Conservation (phyloP, 2,113 vertebrate species). For the Sapajus apella region DNA sequence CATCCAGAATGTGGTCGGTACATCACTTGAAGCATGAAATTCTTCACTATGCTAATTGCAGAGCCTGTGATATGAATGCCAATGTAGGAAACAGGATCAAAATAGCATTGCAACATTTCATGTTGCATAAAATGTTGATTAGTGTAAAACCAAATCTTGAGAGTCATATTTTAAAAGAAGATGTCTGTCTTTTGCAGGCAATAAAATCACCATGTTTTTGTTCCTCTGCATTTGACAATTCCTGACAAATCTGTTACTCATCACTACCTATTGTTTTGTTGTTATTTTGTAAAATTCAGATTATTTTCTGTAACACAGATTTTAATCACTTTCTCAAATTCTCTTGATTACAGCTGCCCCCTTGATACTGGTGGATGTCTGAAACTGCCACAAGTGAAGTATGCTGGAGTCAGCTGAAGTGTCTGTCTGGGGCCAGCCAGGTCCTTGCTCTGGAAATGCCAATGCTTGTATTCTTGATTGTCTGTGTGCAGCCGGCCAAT, state of each 20-base stretch:
- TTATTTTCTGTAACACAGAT: neutral
- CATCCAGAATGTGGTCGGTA: neutral
- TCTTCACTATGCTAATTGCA: conserved; percentile 36
- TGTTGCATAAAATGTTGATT: neutral
- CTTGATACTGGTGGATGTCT: neutral
- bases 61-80: neutral
- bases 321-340: neutral
- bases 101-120: neutral
- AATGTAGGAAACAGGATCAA: neutral
- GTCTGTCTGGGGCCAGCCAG: neutral
- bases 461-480: neutral
- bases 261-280: neutral
- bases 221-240: neutral
- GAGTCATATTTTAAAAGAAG: neutral
- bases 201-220: neutral
- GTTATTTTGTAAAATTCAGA: neutral
- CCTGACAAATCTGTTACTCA: neutral
- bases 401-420: neutral
- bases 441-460: neutral
- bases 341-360: neutral
- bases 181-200: neutral
- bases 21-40: conserved; percentile 25
- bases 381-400: neutral
- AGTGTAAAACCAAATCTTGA: neutral
- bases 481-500: neutral